Conservation (phyloP, 37 sponge, comb jelly and placozoan genomes). For the Chondrilla cf. caribensis region DNA sequence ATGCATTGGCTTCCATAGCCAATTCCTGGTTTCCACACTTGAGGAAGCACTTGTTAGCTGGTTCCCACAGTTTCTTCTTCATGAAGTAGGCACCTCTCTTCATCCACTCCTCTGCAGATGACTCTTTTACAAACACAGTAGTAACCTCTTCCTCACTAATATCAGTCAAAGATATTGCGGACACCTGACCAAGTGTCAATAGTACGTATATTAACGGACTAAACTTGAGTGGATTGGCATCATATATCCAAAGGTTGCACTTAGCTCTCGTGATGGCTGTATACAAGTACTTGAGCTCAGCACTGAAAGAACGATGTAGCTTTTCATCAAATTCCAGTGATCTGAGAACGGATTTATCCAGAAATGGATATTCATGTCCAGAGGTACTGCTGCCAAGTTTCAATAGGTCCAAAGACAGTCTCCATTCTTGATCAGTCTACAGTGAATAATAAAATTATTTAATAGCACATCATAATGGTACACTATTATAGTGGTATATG, state of each 20-base stretch:
- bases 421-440: slow-evolving; percentile 67
- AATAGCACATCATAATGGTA: too few relatives aligned
- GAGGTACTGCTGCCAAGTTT: not conserved
- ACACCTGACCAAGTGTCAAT: slow-evolving; percentile 33
- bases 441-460: too few relatives aligned
- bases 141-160: slow-evolving; percentile 19
- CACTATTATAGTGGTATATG: too few relatives aligned
- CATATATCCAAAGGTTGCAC: slow-evolving; percentile 79
- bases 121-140: slow-evolving; percentile 39
- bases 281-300: slow-evolving; percentile 82
- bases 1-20: slow-evolving; percentile 39
- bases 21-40: slow-evolving; percentile 43
- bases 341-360: not conserved
- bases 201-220: slow-evolving; percentile 58
- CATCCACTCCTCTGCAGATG: slow-evolving; percentile 69
- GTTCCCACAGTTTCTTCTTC: slow-evolving; percentile 50
- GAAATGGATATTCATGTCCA: slow-evolving; percentile 2
- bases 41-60: slow-evolving; percentile 65
- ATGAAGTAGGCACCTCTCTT: slow-evolving; percentile 68
- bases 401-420: slow-evolving; percentile 34
- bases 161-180: slow-evolving; percentile 19
- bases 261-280: slow-evolving; percentile 78
- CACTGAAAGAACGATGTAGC: slow-evolving; percentile 51
- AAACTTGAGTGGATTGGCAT: slow-evolving; percentile 28
- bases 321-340: slow-evolving; percentile 51